These are phyloP conservation scores for Priocnemis perturbator DNA, from an alignment of 2,888 invertebrate species.

Conservation along the genomic window DNA sequence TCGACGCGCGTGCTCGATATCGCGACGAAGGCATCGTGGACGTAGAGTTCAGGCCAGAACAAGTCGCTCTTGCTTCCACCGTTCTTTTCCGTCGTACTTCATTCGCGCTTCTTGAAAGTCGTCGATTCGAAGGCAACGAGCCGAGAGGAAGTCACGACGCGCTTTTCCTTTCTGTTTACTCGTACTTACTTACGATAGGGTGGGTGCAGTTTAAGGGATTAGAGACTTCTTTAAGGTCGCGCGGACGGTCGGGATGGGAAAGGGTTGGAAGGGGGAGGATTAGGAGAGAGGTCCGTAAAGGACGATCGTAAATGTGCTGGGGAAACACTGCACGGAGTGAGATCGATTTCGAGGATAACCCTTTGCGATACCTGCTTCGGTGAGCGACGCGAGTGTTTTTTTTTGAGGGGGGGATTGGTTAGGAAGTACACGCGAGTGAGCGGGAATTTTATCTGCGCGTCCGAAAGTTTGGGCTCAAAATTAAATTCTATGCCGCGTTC, in stretches of 20 bases:
- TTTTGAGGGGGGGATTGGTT: no score
- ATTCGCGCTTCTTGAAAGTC: no score
- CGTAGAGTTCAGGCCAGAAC: neutral
- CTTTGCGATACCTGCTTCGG: slow-evolving; percentile 55
- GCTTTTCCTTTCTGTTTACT: neutral
- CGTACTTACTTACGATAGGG: neutral
- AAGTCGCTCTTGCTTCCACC: neutral
- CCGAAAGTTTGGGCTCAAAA: no score
- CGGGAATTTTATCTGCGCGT: no score
- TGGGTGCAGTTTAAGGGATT: slow-evolving; percentile 34
- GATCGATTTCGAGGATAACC: slow-evolving; percentile 45
- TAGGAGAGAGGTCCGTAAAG: slow-evolving; percentile 39
- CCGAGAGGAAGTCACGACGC: neutral
- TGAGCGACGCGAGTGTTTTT: neutral
- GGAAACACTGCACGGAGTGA: slow-evolving; percentile 25
- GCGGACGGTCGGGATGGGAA: slow-evolving; percentile 27
- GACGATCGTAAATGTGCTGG: slow-evolving; percentile 51
- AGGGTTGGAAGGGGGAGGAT: slow-evolving; percentile 38
- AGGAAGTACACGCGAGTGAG: no score
- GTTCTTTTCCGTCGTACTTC: neutral
- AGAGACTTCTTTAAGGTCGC: slow-evolving; percentile 35
- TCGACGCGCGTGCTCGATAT: no score
- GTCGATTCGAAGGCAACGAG: no score
- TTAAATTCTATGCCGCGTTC: no score
- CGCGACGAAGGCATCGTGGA: no score